Percentiles rank a stretch among this genome's conserved stretches.
Conservation (phyloP, 2,113 vertebrate species). For the Psephotus haematonotus region DNA sequence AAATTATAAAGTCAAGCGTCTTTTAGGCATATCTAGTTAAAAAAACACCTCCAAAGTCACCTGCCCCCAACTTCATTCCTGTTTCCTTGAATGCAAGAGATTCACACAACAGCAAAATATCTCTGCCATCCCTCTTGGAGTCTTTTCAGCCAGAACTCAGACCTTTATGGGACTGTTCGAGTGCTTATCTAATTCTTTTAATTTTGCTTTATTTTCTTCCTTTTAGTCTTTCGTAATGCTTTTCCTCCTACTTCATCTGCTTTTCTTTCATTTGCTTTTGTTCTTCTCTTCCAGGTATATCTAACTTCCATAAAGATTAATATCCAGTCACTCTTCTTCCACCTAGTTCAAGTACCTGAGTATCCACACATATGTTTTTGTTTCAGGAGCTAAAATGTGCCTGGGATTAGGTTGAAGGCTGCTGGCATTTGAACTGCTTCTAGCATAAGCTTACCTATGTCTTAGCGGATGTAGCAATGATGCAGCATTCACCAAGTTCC, state of each 20-base stretch:
- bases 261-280: neutral
- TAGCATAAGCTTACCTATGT: neutral
- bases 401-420: neutral
- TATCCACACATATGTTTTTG: neutral
- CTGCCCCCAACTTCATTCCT: neutral
- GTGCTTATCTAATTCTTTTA: neutral
- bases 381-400: neutral
- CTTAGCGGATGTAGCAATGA: neutral
- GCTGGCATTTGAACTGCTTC: neutral
- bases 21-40: conserved; percentile 30
- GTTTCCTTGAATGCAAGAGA: neutral
- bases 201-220: neutral
- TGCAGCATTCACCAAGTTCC: neutral
- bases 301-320: neutral
- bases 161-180: neutral
- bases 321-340: neutral
- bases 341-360: neutral
- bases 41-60: conserved; percentile 11
- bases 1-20: conserved; percentile 50
- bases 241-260: neutral
- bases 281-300: neutral
- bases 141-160: neutral
- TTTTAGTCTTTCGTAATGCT: neutral
- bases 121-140: neutral
- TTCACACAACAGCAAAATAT: neutral